phyloP scores from a whole-genome alignment of 2,797 vertebrate genomes.

The Gallirallus australis region DNA sequence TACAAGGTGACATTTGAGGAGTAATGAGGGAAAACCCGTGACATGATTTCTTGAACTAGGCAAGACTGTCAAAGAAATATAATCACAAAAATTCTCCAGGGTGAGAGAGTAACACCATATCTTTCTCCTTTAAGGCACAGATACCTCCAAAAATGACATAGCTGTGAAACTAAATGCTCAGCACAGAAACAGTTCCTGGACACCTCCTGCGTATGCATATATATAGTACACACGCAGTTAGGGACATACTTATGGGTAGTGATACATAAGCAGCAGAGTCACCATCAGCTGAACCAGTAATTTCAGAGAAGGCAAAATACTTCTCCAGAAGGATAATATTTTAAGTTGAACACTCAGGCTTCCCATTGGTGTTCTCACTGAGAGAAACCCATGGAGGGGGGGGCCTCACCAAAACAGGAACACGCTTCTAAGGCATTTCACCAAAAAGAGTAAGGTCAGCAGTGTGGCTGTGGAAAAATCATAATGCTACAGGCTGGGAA shows the following conservation, averaged over 20 bases:
- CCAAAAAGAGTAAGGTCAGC: background rate
- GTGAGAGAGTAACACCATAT: background rate
- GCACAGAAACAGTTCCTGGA: slow-evolving; percentile 14
- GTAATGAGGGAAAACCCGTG: background rate
- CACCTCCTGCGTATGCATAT: background rate
- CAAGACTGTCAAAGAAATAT: background rate
- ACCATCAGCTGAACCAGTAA: slow-evolving; percentile 19
- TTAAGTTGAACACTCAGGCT: background rate
- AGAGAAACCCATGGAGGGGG: background rate
- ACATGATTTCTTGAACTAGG: background rate
- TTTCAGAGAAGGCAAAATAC: background rate
- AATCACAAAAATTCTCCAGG: background rate
- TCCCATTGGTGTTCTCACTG: background rate
- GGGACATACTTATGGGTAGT: background rate
- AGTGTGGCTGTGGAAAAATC: background rate
- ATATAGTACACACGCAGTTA: background rate
- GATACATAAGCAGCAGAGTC: background rate
- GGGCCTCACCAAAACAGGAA: background rate
- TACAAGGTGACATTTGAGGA: background rate
- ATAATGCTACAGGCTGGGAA: background rate
- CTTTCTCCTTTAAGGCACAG: background rate
- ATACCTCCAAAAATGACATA: slow-evolving; percentile 19
- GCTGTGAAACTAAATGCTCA: slow-evolving; percentile 36
- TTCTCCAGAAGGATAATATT: background rate
- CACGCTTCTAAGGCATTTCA: background rate